Percentiles rank a stretch among this genome's conserved stretches.
phyloP scores from a whole-genome alignment of 1,140 invertebrate genomes.

The Galendromus occidentalis region DNA sequence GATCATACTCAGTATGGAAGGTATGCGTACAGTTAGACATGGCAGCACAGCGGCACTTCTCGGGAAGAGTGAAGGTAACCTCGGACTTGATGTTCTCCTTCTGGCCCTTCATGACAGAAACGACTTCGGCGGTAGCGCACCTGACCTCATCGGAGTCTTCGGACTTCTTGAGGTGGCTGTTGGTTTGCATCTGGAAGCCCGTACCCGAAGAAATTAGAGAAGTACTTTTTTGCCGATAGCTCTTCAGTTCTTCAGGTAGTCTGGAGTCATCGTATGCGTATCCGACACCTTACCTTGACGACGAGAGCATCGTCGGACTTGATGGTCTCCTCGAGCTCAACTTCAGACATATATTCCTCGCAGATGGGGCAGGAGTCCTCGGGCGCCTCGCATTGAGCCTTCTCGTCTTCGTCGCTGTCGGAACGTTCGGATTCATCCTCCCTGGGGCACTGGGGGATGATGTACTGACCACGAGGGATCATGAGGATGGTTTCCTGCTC shows the following conservation, averaged over 20 bases:
- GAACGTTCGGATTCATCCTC: neutral
- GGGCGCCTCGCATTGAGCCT: neutral
- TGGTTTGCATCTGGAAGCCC: neutral
- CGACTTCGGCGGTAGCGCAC: neutral
- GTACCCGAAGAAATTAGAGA: too few relatives aligned
- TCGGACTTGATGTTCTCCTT: neutral
- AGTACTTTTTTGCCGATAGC: too few relatives aligned
- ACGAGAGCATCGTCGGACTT: neutral
- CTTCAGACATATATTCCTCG: neutral
- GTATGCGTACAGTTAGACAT: neutral
- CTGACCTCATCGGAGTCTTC: neutral
- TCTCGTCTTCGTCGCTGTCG: neutral
- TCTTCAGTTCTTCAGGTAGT: too few relatives aligned
- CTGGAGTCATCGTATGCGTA: too few relatives aligned
- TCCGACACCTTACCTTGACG: neutral
- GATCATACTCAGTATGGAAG: neutral
- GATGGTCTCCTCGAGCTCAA: neutral
- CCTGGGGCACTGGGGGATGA: neutral
- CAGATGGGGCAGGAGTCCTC: neutral
- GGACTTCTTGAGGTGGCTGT: neutral
- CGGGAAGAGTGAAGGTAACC: conserved; percentile 6
- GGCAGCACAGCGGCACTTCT: neutral
- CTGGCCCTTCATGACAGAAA: neutral
- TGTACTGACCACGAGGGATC: neutral
- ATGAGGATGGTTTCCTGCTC: neutral